Evolutionary conservation across 2,888 invertebrate genomes (phyloP).

Genomic region (Machimus atricapillus): DNA sequence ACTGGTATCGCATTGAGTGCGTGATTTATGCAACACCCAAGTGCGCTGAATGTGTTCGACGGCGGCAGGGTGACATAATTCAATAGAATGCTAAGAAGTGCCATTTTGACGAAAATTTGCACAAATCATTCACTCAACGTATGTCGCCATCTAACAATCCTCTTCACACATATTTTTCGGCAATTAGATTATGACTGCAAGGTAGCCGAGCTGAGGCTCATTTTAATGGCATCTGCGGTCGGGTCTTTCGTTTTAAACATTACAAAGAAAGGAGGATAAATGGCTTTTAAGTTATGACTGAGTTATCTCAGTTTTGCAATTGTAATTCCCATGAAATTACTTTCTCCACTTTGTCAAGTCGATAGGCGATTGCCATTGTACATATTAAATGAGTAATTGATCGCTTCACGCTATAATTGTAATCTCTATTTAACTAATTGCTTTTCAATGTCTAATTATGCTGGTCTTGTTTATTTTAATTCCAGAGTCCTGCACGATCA

Average conservation of each 20-base stretch:
- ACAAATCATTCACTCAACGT: constrained; percentile 16
- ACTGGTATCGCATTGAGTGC: not conserved
- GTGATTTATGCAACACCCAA: constrained; percentile 15
- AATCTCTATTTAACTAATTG: not conserved
- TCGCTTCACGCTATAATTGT: not conserved
- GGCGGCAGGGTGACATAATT: constrained; percentile 1
- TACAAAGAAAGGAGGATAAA: not conserved
- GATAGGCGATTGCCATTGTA: not conserved
- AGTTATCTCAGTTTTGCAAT: not conserved
- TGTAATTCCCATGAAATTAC: not conserved
- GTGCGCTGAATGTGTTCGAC: not conserved
- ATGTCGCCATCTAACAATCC: not conserved
- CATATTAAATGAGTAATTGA: not conserved
- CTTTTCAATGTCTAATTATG: not conserved
- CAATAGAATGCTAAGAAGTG: constrained; percentile 3
- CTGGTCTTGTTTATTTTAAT: not conserved
- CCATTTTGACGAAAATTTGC: constrained; percentile 7
- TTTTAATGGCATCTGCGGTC: not conserved
- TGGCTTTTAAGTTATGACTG: not conserved
- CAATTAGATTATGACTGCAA: not conserved
- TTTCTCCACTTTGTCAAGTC: not conserved
- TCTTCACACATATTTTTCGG: constrained; percentile 15
- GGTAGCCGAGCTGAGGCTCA: not conserved
- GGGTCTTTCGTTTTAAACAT: not conserved
- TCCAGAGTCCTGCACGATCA: constrained; percentile 39